Evolutionary conservation across 2,888 invertebrate genomes (phyloP).

Genomic region (Myopa testacea): DNA sequence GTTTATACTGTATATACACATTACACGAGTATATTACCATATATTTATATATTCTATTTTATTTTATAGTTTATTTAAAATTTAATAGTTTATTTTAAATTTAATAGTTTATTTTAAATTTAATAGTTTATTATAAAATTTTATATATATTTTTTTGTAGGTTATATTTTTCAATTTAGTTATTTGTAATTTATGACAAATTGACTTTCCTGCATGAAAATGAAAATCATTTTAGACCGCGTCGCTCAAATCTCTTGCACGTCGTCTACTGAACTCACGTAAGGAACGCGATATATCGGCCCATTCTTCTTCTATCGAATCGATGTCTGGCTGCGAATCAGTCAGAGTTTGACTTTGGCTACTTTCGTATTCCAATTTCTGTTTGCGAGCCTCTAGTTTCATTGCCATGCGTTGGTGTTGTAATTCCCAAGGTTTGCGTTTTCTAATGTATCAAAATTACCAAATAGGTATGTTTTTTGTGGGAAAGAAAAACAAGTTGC

Average conservation of each 20-base stretch:
- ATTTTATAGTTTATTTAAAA: no score
- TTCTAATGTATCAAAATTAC: slow-evolving; percentile 49
- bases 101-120: no score
- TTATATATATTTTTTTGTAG: no score
- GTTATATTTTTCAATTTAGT: no score
- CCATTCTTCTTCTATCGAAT: slow-evolving; percentile 43
- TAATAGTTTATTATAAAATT: no score
- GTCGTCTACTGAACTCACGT: slow-evolving; percentile 38
- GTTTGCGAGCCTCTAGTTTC: slow-evolving; percentile 47
- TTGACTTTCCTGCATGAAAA: no score
- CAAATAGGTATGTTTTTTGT: neutral
- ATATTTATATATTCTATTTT: no score
- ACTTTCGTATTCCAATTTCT: slow-evolving; percentile 55
- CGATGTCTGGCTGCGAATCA: slow-evolving; percentile 32
- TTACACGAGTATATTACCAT: no score
- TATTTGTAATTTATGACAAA: no score
- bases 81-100: no score
- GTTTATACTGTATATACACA: no score
- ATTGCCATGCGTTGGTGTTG: slow-evolving; percentile 51
- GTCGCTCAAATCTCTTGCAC: slow-evolving; percentile 13
- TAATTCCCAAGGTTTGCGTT: slow-evolving; percentile 54
- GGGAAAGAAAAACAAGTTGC: neutral
- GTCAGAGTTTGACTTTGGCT: slow-evolving; percentile 57
- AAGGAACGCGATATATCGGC: slow-evolving; percentile 28
- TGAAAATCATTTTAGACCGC: no score